Base-by-base conservation (phyloP, 37 sponge, comb jelly and placozoan genomes). In the Hormiphora californensis region DNA sequence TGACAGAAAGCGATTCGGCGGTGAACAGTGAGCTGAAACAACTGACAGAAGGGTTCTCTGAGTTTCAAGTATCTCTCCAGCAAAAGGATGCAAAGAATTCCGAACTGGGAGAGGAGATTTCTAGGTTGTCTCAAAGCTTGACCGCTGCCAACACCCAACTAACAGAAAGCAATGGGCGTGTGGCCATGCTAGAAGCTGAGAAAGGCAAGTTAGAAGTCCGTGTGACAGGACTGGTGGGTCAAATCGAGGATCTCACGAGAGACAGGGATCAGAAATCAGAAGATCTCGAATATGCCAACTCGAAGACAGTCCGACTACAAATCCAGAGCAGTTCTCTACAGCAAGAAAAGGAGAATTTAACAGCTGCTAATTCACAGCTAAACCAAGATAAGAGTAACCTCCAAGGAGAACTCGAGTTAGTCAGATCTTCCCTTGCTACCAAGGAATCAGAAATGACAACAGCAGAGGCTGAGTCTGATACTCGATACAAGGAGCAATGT, bases 21-120 rank as follows among this genome's bases (percentile, higher is more conserved):
- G 23, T 40, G 81, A 73, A 36, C 81, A 73, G 46, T 19, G 81
- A 73, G 25, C 40, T 73, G 81, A 73, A 73, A 46, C 81, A 73
- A 40, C 81, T 73, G 27, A 46, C 81, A 4, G 81, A 43, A 15
- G 43, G 43, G 27, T 73, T 73, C 44, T 36, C 46, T 0, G 81
- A 73, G 4, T 73, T 73, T 46, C 81, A 73, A 19, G n/a, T 25
- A 4, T 40, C 81, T 3, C 81, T 73, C 1, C 81, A 73, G 27
- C 46, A 73, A 11, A 73, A 73, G 22, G 81, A 73, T 36, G 21
- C 27, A 1, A 39, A 46, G 5, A 73, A 73, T 46, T n/a, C 46
- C 9, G 81, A 73, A 73, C 81, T 73, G 23, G 21, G 46, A 11
- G 7, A 33, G 5, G 81, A 73, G 43, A 36, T 73, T n/a, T n/a